Conservation (phyloP, 2,888 invertebrate species). For the Mylabris sibirica region DNA sequence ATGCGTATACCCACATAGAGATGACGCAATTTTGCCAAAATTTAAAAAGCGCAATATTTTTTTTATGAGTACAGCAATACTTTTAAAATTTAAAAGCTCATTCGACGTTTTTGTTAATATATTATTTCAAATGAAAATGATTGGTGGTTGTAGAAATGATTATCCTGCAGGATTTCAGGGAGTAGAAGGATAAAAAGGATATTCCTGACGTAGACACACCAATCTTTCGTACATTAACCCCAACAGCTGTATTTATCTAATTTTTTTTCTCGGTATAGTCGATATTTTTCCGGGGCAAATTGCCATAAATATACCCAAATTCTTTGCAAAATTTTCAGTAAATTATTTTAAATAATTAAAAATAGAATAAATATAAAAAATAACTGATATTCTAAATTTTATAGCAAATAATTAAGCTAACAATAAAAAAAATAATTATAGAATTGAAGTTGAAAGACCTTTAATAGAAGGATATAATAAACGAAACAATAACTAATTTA, state of each 20-base stretch:
- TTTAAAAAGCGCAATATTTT: not conserved
- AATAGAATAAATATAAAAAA: not conserved
- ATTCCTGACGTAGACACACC: conserved; percentile 7
- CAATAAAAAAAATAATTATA: not conserved
- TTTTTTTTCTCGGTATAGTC: not conserved
- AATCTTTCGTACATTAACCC: conserved; percentile 16
- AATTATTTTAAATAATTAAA: not conserved
- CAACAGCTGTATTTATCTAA: not conserved
- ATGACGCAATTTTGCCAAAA: conserved; percentile 6
- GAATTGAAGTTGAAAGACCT: conserved; percentile 2
- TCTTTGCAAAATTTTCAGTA: not conserved
- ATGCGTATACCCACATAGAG: not conserved
- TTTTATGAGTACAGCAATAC: not conserved
- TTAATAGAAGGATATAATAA: not conserved
- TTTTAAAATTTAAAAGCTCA: not conserved
- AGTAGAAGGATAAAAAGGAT: not conserved
- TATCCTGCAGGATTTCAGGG: not conserved
- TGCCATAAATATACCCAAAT: not conserved
- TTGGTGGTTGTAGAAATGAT: not conserved
- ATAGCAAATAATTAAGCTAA: not conserved
- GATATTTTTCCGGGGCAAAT: not conserved
- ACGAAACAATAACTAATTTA: not conserved
- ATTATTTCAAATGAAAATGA: no score
- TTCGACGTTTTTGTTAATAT: no score
- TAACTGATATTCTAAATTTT: not conserved